A percentile compares a stretch with the other conserved stretches of the same genome.
Evolutionary conservation across 2,113 vertebrate species (phyloP).

Genomic region (Rhipidura dahli): DNA sequence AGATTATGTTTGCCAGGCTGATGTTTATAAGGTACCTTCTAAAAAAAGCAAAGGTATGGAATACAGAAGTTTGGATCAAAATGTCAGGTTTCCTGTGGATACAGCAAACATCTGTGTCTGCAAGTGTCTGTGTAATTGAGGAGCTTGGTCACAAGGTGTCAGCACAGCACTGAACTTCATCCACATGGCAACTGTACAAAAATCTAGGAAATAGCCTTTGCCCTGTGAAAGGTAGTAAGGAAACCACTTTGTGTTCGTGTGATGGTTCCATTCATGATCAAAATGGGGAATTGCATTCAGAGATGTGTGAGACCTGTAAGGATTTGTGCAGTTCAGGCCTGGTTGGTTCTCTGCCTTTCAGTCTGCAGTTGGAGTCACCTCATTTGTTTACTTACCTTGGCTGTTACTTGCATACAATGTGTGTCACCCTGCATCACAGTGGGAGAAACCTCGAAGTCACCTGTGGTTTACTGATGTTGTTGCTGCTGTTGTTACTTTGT

Average conservation of each 20-base stretch:
- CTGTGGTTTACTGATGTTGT: background rate
- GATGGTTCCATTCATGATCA: background rate
- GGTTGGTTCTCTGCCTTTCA: background rate
- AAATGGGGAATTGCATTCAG: fast-evolving
- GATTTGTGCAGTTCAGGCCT: background rate
- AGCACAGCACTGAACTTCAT: background rate
- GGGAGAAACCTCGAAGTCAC: background rate
- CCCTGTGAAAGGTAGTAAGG: background rate
- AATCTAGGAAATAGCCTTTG: background rate
- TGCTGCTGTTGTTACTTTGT: background rate
- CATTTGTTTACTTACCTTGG: background rate
- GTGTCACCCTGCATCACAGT: background rate
- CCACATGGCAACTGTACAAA: background rate
- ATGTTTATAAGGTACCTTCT: background rate
- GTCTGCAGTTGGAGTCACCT: background rate
- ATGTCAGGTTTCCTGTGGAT: background rate
- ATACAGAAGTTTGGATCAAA: background rate
- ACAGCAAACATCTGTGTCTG: background rate
- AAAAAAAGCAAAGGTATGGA: background rate
- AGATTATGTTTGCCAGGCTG: background rate
- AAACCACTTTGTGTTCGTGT: background rate
- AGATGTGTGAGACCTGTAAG: fast-evolving
- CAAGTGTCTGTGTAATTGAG: background rate
- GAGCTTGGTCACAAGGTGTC: conserved; percentile 64
- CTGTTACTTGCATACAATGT: background rate